Percentiles rank a stretch among this genome's conserved stretches.
These are phyloP conservation scores for Sepiola atlantica DNA, from an alignment of 2,888 invertebrate genomes.

Conservation along the genomic window DNA sequence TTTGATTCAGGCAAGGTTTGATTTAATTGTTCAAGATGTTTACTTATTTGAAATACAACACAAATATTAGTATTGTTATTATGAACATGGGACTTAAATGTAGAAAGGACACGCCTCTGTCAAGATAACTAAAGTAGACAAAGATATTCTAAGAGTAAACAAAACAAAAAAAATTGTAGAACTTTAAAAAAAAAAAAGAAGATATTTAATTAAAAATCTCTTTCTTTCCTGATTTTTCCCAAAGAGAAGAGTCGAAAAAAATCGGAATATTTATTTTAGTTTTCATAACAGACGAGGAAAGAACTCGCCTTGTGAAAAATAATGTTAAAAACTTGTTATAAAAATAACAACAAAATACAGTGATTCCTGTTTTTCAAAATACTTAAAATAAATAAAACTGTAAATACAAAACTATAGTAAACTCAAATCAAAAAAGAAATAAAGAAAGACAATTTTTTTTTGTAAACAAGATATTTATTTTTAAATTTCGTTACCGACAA, in stretches of 20 bases:
- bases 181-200: neutral
- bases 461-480: neutral
- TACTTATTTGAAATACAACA: neutral
- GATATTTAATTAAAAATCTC: neutral
- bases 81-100: neutral
- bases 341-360: neutral
- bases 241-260: neutral
- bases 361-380: too few relatives aligned
- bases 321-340: neutral
- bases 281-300: neutral
- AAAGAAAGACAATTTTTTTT: neutral
- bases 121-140: neutral
- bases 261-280: neutral
- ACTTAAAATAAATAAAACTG: too few relatives aligned
- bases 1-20: conserved; percentile 25
- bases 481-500: too few relatives aligned
- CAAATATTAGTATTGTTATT: neutral
- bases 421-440: neutral
- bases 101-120: neutral
- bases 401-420: too few relatives aligned
- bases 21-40: neutral
- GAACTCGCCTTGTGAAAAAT: neutral
- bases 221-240: neutral
- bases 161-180: neutral
- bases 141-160: neutral